phyloP scores from a whole-genome alignment of 2,113 vertebrate genomes.

The Etia nguti region DNA sequence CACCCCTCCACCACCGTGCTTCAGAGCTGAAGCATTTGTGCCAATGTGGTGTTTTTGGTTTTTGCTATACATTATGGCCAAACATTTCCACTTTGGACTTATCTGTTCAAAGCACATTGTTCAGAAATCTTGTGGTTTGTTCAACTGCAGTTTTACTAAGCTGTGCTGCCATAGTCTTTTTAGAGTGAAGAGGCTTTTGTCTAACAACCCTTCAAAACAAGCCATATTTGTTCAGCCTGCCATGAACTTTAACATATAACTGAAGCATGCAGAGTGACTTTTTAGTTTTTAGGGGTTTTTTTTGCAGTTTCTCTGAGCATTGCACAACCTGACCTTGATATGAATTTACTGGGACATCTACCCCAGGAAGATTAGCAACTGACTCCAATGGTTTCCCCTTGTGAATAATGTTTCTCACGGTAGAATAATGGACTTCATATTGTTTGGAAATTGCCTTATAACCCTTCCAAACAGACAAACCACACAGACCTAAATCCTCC shows the following conservation, averaged over 20 bases:
- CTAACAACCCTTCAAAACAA: neutral
- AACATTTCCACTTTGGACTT: neutral
- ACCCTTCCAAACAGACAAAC: neutral
- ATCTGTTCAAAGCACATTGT: neutral
- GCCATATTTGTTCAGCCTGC: neutral
- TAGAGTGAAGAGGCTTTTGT: neutral
- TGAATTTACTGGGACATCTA: rapidly evolving
- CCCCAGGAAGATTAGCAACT: neutral
- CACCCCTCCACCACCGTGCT: neutral
- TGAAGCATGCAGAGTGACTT: neutral
- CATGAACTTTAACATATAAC: neutral
- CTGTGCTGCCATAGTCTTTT: neutral
- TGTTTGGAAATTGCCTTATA: neutral
- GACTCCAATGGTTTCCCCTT: neutral
- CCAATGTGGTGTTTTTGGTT: neutral
- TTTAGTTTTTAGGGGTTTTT: rapidly evolving
- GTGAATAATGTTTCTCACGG: rapidly evolving
- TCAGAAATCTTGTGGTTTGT: neutral
- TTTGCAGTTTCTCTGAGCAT: neutral
- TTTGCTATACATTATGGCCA: neutral
- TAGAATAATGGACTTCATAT: rapidly evolving
- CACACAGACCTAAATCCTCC: neutral
- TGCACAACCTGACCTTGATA: neutral
- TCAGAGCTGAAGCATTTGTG: neutral
- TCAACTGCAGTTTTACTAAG: neutral